These are phyloP conservation scores for Masnerella sp. DNA, from an alignment of 2,888 invertebrate genomes.

Conservation along the genomic window DNA sequence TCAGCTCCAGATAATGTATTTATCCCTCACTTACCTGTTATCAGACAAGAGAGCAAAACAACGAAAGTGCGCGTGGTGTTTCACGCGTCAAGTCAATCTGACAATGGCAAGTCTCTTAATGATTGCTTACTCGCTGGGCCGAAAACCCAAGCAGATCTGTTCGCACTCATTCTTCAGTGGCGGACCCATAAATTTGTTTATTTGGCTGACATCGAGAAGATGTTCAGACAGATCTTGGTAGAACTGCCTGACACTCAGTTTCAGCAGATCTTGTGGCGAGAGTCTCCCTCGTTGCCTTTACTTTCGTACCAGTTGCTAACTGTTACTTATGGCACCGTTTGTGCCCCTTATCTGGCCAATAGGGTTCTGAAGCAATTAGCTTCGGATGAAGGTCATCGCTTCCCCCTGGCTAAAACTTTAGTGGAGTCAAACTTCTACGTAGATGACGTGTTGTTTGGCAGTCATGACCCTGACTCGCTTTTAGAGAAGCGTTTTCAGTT, in stretches of 20 bases:
- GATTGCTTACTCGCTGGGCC: background rate
- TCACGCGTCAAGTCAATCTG: background rate
- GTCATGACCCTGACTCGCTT: background rate
- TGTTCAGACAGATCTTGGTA: conserved; percentile 60
- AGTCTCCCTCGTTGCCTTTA: background rate
- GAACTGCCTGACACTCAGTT: conserved; percentile 39
- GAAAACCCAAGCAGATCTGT: background rate
- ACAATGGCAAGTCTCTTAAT: background rate
- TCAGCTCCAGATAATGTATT: background rate
- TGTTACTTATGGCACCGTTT: background rate
- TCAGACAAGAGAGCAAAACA: background rate
- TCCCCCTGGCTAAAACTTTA: conserved; percentile 15
- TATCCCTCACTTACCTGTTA: conserved; percentile 4
- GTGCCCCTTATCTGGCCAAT: conserved; percentile 1
- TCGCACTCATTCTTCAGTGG: background rate
- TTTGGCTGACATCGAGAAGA: conserved; percentile 64
- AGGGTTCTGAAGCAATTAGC: conserved; percentile 20
- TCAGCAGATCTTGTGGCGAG: conserved; percentile 61
- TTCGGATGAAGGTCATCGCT: conserved; percentile 12
- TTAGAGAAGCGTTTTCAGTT: background rate
- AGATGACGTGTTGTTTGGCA: conserved; percentile 10
- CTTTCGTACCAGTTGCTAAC: background rate
- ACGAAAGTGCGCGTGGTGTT: background rate
- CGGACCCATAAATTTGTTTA: conserved; percentile 12
- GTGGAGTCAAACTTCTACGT: conserved; percentile 33